Conservation (phyloP, 2,888 invertebrate species). For the Polymixis flavicincta region DNA sequence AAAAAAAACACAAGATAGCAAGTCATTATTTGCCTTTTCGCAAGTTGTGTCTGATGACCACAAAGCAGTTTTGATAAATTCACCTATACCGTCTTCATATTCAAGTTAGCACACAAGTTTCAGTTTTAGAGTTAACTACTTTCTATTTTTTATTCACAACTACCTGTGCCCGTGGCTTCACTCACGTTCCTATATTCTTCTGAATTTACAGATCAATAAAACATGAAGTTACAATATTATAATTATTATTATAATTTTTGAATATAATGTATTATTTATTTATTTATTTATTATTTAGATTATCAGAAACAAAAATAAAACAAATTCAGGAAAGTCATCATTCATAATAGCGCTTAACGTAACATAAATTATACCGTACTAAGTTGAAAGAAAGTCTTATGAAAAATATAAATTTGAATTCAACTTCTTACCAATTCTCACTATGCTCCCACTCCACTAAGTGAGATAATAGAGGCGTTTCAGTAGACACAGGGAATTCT, state of each 20-base stretch:
- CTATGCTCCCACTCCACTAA: conserved; percentile 95
- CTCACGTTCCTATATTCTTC: neutral
- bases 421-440: conserved; percentile 89
- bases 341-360: neutral
- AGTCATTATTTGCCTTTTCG: neutral
- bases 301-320: neutral
- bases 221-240: neutral
- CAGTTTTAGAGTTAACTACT: neutral
- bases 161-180: neutral
- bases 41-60: no score
- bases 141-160: neutral
- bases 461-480: conserved; percentile 95
- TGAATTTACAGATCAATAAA: neutral
- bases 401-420: neutral
- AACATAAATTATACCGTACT: neutral
- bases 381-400: neutral
- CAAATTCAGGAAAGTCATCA: neutral
- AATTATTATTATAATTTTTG: no score
- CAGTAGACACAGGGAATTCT: conserved; percentile 94
- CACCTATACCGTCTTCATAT: neutral
- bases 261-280: no score
- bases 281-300: no score
- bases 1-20: neutral
- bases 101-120: neutral
- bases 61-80: neutral